Percentiles rank a stretch among this genome's conserved stretches.
phyloP scores from a whole-genome alignment of 2,113 vertebrate genomes.

The Apistogramma diplotaenia region DNA sequence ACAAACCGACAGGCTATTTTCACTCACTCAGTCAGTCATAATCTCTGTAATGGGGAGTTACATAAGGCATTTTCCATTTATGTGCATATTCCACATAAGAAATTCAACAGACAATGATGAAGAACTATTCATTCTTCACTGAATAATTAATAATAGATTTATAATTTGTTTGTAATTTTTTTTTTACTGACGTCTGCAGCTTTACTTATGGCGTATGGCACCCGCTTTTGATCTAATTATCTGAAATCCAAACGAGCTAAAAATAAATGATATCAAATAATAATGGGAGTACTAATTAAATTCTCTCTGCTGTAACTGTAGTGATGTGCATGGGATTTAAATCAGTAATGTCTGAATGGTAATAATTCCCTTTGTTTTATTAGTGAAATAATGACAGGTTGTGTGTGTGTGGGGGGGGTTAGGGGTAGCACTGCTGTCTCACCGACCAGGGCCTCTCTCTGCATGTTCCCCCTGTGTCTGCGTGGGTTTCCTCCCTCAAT shows the following conservation, averaged over 20 bases:
- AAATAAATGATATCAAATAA: background rate
- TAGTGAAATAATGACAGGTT: background rate
- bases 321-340: background rate
- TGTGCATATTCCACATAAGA: background rate
- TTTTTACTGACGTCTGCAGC: background rate
- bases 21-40: background rate
- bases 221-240: background rate
- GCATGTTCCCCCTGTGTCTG: too few species aligned
- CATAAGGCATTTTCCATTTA: slow-evolving; percentile 5
- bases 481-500: too few species aligned
- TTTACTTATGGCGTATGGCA: background rate
- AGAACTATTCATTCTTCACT: background rate
- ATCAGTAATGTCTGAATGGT: background rate
- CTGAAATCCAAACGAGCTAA: background rate
- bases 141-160: background rate
- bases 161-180: background rate
- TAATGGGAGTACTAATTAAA: background rate
- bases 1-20: slow-evolving; percentile 21
- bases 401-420: too few species aligned
- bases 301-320: background rate
- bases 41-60: background rate
- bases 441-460: too few species aligned
- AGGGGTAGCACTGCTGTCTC: too few species aligned
- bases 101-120: background rate
- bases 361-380: background rate